A percentile compares a stretch with the other conserved stretches of the same genome.
These are phyloP conservation scores for Fragum whitleyi DNA, from an alignment of 2,888 invertebrate species.

Conservation along the genomic window DNA sequence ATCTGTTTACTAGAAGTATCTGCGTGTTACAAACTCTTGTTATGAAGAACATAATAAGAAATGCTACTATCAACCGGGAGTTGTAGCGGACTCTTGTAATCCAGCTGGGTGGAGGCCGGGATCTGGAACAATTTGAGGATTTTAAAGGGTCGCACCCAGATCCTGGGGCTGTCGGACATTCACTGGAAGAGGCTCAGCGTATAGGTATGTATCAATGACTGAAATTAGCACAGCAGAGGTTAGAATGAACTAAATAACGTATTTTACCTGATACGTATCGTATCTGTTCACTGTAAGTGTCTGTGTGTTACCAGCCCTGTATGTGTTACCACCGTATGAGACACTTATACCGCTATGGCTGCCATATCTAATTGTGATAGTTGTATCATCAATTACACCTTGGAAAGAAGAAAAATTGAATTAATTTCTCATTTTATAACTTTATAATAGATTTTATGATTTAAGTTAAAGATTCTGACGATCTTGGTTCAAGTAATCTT, in stretches of 20 bases:
- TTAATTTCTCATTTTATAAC: too few species aligned
- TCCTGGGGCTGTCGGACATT: background rate
- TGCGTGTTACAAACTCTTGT: too few species aligned
- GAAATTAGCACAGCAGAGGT: background rate
- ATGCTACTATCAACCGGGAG: too few species aligned
- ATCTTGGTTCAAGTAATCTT: too few species aligned
- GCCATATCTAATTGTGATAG: too few species aligned
- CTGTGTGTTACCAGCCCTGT: constrained; percentile 32
- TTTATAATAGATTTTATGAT: too few species aligned
- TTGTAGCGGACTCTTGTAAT: constrained; percentile 99
- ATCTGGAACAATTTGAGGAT: constrained; percentile 96
- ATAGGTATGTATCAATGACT: background rate
- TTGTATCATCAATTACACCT: background rate
- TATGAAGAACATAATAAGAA: too few species aligned
- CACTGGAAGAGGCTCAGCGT: background rate
- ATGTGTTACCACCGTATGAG: background rate
- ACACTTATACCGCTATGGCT: too few species aligned
- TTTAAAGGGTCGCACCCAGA: constrained; percentile 86
- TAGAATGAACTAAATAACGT: background rate
- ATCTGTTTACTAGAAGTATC: too few species aligned
- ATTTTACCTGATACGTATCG: constrained; percentile 56
- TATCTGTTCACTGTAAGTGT: constrained; percentile 53
- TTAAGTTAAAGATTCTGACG: too few species aligned
- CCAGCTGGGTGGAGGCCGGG: constrained; percentile 97
- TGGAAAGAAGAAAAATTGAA: too few species aligned